These are phyloP conservation scores for Torymus tubicola DNA, from an alignment of 2,888 invertebrate genomes.

Conservation along the genomic window DNA sequence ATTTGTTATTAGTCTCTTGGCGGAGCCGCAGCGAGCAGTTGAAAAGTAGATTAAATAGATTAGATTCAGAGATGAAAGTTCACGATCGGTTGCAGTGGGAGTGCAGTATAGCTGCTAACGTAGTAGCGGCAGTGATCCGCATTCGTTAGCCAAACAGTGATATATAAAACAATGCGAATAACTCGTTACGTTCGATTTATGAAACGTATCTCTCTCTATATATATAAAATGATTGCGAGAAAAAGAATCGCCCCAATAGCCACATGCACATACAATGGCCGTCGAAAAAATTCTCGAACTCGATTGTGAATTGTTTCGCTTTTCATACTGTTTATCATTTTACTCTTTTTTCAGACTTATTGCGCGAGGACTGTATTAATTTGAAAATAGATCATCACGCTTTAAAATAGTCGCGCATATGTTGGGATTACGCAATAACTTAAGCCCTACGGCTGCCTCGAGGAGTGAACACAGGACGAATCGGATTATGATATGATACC, in stretches of 20 bases:
- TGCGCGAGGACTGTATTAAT: too few species aligned
- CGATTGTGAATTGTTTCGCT: conserved; percentile 53
- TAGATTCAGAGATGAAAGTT: conserved; percentile 56
- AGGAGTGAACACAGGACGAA: not conserved
- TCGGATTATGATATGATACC: not conserved
- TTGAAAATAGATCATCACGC: too few species aligned
- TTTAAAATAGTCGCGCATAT: not conserved
- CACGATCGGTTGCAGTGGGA: conserved; percentile 37
- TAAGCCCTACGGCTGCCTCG: not conserved
- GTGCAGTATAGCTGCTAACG: not conserved
- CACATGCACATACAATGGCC: not conserved
- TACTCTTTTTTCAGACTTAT: not conserved
- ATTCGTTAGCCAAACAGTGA: conserved; percentile 39
- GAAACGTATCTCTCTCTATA: conserved; percentile 1
- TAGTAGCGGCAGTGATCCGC: not conserved
- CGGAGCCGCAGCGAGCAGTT: conserved; percentile 15
- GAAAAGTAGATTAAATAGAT: conserved; percentile 53
- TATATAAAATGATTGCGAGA: conserved; percentile 12
- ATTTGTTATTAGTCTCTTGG: conserved; percentile 29
- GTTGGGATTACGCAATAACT: conserved; percentile 35
- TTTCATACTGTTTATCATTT: not conserved
- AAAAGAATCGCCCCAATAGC: conserved; percentile 7
- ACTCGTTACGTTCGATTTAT: conserved; percentile 55
- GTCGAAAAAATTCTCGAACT: conserved; percentile 32
- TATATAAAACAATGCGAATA: conserved; percentile 51